Base-by-base conservation (phyloP, 2,888 invertebrate species). In the Heliconius hortense region DNA sequence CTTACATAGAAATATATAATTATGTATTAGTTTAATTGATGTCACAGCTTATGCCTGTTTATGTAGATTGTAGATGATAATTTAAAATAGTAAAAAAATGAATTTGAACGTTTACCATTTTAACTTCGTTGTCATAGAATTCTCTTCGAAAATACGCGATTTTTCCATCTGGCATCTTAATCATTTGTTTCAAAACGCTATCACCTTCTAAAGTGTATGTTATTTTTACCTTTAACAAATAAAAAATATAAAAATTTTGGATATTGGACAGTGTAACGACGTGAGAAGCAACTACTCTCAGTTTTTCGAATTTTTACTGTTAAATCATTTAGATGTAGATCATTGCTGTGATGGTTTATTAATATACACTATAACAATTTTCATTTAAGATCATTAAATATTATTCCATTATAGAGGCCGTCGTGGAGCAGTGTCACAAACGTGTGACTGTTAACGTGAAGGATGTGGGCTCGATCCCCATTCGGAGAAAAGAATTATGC, bases 131-230 rank as follows among this genome's bases (percentile, higher is more conserved):
- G 0, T 87, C 88, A 7, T 82, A 81, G 63, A 92, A 92, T 74
- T 88, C 90, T 67, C 90, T 83, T 59, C 82, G 86, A 77, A 92
- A 91, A 78, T 86, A 80, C 0, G 87, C 82, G 0, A 83, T 79
- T 76, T 83, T 87, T 21, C 91, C 92, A 18, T 88, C 87, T 0
- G 83, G 82, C 60, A 85, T 84, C 72, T 81, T 85, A 35, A 91
- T 85, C 0, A 83, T 81, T 82, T 92, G 91, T 74, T 86, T 87
- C 26, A 92, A 76, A 10, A 89, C 82, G 60, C 89, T 87, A 0
- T 92, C 90, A 13, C 83, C 82, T 82, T 90, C 89, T 72, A 90
- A 66, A n/a, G 83, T 83, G 79, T 86, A 91, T 59, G 83, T 86
- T 1, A 90, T 76, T 80, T 81, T 86, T 8, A 90, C 80, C 92